Percentiles rank a stretch among this genome's conserved stretches.
These are phyloP conservation scores for Nettapus auritus DNA, from an alignment of 2,113 vertebrate genomes.

Conservation along the genomic window DNA sequence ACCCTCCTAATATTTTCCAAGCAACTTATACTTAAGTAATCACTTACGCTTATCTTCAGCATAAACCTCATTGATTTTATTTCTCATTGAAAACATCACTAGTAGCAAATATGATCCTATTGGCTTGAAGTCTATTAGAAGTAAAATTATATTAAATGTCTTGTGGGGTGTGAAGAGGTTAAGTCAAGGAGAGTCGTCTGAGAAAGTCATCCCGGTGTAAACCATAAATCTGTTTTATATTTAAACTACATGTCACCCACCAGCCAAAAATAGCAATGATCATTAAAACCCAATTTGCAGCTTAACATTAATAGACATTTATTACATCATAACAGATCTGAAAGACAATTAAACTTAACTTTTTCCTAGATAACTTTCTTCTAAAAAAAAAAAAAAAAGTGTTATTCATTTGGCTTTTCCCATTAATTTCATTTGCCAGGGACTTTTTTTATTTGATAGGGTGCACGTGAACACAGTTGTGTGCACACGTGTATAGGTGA, in stretches of 20 bases:
- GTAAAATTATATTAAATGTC: conserved; percentile 54
- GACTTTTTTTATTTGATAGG: background rate
- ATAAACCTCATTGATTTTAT: conserved; percentile 67
- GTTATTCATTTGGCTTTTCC: conserved; percentile 21
- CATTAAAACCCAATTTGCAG: conserved; percentile 74
- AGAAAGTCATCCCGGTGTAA: conserved; percentile 57
- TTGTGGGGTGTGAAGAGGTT: conserved; percentile 67
- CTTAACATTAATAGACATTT: conserved; percentile 70
- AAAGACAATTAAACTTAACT: conserved; percentile 69
- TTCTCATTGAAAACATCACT: conserved; percentile 52
- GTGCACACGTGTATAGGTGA: background rate
- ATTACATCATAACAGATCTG: conserved; percentile 66
- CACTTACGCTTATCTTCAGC: conserved; percentile 42
- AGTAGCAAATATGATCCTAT: conserved; percentile 41
- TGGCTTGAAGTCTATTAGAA: conserved; percentile 62
- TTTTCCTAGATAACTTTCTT: conserved; percentile 50
- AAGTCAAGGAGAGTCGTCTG: conserved; percentile 62
- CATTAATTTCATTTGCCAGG: background rate
- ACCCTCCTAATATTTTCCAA: conserved; percentile 39
- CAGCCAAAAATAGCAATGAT: conserved; percentile 68
- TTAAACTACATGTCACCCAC: conserved; percentile 56
- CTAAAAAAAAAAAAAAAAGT: conserved; percentile 11
- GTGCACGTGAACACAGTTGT: background rate
- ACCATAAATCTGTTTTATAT: conserved; percentile 70
- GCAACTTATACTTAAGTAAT: conserved; percentile 54